Base-by-base conservation (phyloP, 2,797 vertebrate genomes). In the Pangasius mekongensis region DNA sequence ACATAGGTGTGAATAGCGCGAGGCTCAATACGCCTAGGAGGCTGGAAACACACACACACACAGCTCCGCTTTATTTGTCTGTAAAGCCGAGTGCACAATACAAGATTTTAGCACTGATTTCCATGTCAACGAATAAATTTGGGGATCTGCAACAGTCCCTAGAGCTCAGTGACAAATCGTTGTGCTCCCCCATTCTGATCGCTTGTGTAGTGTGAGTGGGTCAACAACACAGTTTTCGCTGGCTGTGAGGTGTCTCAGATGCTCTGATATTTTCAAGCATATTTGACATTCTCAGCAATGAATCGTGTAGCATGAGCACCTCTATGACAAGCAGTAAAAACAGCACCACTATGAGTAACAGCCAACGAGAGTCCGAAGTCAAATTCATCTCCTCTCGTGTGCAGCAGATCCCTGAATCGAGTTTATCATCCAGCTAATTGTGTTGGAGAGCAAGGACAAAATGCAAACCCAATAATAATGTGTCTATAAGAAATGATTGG, bases 1-100 rank as follows among this genome's bases (percentile, higher is more conserved):
- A 96, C 96, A 0, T 96, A 97, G 52, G 95, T 95, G 90, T 96
- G 96, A 94, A 96, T 95, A 89, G 95, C 93, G 3, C 94, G 94
- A 86, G 95, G 88, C 0, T 96, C 96, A 77, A 92, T 90, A 39
- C 84, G 88, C 30, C 87, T 90, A 4, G 89, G 90, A 30, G 90
- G 76, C 90, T 91, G 54, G 18, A 86, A 82, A 86, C 87, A 86
- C 80, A 89, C 24, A 88, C 30, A 54, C 54, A 85, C 22, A 47
- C n/a, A 36, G 2, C 20, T 36, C 52, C 24, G 20, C 20, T 81
- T 4, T 9, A 83, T 49, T 66, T 47, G 3, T n/a, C 11, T 27
- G 56, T 82, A 82, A 78, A 33, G 7, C 49, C 2, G 0, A 78
- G n/a, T 24, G 9, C 33, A 62, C 56, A 9, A 6, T 27, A 64